Evolutionary conservation across 2,113 vertebrate species (phyloP).

Genomic region (Oceanodroma tethys): DNA sequence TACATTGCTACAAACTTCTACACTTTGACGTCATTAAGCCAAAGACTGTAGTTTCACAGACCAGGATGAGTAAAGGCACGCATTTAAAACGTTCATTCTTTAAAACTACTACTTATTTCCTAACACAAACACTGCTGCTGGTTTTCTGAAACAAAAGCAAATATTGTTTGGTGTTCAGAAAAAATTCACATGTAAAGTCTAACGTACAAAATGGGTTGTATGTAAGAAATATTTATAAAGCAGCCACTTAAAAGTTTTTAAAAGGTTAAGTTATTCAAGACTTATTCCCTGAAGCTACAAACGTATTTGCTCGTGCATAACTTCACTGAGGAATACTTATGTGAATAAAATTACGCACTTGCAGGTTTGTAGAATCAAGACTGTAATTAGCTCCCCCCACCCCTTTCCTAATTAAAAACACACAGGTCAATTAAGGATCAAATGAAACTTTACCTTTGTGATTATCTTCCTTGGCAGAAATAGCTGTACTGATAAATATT

Average conservation of each 20-base stretch:
- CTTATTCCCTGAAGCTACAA: slow-evolving; percentile 28
- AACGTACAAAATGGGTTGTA: background rate
- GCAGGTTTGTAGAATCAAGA: slow-evolving; percentile 2
- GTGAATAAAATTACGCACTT: background rate
- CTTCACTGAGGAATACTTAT: background rate
- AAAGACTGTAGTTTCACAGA: background rate
- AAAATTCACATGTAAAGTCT: background rate
- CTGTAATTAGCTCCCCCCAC: slow-evolving; percentile 27
- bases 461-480: slow-evolving; percentile 4
- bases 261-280: slow-evolving; percentile 4
- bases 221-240: background rate
- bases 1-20: background rate
- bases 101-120: background rate
- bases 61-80: background rate
- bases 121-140: background rate
- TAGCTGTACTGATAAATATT: background rate
- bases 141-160: background rate
- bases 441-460: background rate
- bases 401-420: slow-evolving; percentile 8
- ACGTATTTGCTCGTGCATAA: slow-evolving; percentile 8
- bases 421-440: slow-evolving; percentile 42
- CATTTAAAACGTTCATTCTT: background rate
- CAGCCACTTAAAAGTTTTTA: background rate
- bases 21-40: background rate
- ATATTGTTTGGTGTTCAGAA: background rate